A percentile compares a stretch with the other conserved stretches of the same genome.
phyloP scores from a whole-genome alignment of 1,140 invertebrate species.

The Eriosoma lanigerum region DNA sequence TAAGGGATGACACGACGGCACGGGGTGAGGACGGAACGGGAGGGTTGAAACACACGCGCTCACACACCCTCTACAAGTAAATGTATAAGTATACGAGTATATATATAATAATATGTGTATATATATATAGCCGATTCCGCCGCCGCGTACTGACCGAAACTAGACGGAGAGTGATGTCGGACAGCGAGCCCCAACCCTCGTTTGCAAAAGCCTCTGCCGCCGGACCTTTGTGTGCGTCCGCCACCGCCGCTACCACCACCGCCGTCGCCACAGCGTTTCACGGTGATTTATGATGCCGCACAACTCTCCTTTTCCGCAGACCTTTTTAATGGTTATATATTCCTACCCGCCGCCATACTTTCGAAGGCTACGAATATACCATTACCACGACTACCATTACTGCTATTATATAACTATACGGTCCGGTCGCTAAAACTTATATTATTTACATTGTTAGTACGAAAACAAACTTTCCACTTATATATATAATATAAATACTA shows the following conservation, averaged over 20 bases:
- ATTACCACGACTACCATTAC: background rate
- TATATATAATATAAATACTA: background rate
- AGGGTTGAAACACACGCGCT: background rate
- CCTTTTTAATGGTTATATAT: constrained; percentile 51
- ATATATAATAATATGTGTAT: background rate
- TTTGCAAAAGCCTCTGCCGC: constrained; percentile 46
- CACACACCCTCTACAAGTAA: constrained; percentile 31
- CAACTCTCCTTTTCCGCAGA: constrained; percentile 36
- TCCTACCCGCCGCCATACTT: background rate
- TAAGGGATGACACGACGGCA: background rate
- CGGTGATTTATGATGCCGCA: constrained; percentile 45
- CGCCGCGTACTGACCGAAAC: constrained; percentile 44
- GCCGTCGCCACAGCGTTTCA: constrained; percentile 8
- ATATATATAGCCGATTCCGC: background rate
- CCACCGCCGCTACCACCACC: constrained; percentile 20
- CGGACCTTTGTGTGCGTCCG: constrained; percentile 41
- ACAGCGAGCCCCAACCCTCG: constrained; percentile 46
- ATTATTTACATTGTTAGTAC: background rate
- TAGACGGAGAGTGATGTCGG: constrained; percentile 51
- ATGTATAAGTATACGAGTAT: no score
- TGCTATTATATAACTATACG: background rate
- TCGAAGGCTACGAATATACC: background rate
- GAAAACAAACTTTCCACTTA: constrained; percentile 25
- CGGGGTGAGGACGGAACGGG: background rate
- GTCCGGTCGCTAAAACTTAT: constrained; percentile 40